phyloP scores from a whole-genome alignment of 2,888 invertebrate genomes.

The Lordiphosa fenestrarum region DNA sequence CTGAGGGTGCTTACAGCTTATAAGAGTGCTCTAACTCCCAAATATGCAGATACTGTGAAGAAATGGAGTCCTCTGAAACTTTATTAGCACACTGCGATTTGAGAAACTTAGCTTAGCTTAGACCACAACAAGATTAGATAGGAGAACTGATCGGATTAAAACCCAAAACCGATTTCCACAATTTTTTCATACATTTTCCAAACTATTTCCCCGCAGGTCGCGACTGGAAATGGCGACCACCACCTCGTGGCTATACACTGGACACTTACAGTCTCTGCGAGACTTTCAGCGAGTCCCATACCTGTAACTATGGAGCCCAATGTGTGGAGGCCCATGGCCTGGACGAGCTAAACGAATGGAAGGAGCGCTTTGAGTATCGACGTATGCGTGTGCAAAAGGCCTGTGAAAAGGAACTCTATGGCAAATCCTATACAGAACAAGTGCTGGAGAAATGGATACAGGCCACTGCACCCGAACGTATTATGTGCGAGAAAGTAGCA shows the following conservation, averaged over 20 bases:
- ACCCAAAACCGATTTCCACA: neutral
- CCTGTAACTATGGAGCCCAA: slow-evolving; percentile 86
- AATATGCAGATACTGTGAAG: no score
- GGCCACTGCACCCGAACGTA: slow-evolving; percentile 83
- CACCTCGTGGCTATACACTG: slow-evolving; percentile 85
- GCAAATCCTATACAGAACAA: slow-evolving; percentile 83
- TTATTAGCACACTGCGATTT: no score
- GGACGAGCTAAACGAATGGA: slow-evolving; percentile 88
- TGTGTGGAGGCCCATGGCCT: slow-evolving; percentile 88
- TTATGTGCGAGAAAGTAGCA: slow-evolving; percentile 84
- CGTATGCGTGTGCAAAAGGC: slow-evolving; percentile 84
- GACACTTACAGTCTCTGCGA: slow-evolving; percentile 85
- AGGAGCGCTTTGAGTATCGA: slow-evolving; percentile 85
- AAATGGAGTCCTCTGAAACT: no score
- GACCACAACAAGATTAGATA: no score
- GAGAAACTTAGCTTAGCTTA: no score
- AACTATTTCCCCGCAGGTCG: slow-evolving; percentile 76
- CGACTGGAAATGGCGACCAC: slow-evolving; percentile 86
- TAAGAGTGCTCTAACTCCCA: no score
- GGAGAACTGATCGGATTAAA: no score
- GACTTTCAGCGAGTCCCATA: slow-evolving; percentile 82
- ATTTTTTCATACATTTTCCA: no score
- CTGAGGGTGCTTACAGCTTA: no score
- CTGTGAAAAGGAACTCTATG: slow-evolving; percentile 86
- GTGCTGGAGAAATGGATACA: slow-evolving; percentile 85